Evolutionary conservation across 2,888 invertebrate genomes (phyloP).

Genomic region (Melanostoma scalare): DNA sequence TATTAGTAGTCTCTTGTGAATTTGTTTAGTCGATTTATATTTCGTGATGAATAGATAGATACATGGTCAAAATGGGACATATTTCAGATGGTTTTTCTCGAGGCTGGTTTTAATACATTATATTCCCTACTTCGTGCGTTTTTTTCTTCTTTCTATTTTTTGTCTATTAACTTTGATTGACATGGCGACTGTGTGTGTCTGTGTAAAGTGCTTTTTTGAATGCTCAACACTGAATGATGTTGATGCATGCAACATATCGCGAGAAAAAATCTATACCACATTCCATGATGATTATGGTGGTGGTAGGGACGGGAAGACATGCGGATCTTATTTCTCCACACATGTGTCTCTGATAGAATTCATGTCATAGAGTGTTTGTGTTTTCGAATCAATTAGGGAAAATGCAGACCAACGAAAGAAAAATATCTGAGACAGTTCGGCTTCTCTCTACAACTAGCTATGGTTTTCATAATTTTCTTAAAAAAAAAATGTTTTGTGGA

Average conservation of each 20-base stretch:
- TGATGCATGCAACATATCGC: slow-evolving; percentile 40
- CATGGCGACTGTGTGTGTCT: slow-evolving; percentile 40
- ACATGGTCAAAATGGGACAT: slow-evolving; percentile 64
- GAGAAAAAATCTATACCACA: slow-evolving; percentile 43
- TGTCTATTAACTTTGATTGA: slow-evolving; percentile 65
- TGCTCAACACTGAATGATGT: slow-evolving; percentile 25
- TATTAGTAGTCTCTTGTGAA: slow-evolving; percentile 38
- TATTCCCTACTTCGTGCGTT: not conserved
- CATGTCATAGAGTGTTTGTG: slow-evolving; percentile 15
- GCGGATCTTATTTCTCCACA: slow-evolving; percentile 18
- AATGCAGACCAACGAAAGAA: not conserved
- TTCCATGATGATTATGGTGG: slow-evolving; percentile 20
- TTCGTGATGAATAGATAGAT: slow-evolving; percentile 29
- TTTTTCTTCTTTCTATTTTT: slow-evolving; percentile 18
- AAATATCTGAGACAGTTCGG: not conserved
- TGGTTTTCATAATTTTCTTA: slow-evolving; percentile 18
- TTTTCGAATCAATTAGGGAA: slow-evolving; percentile 26
- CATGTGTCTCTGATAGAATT: slow-evolving; percentile 6
- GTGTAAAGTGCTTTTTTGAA: not conserved
- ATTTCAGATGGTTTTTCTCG: slow-evolving; percentile 29
- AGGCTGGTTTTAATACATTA: too few species aligned
- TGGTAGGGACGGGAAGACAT: not conserved
- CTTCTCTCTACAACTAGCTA: not conserved
- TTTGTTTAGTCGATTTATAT: slow-evolving; percentile 7
- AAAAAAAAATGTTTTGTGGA: not conserved